Percentiles rank a stretch among this genome's conserved stretches.
Conservation (phyloP, 1,140 invertebrate genomes). For the Zaprionus gabonicus region DNA sequence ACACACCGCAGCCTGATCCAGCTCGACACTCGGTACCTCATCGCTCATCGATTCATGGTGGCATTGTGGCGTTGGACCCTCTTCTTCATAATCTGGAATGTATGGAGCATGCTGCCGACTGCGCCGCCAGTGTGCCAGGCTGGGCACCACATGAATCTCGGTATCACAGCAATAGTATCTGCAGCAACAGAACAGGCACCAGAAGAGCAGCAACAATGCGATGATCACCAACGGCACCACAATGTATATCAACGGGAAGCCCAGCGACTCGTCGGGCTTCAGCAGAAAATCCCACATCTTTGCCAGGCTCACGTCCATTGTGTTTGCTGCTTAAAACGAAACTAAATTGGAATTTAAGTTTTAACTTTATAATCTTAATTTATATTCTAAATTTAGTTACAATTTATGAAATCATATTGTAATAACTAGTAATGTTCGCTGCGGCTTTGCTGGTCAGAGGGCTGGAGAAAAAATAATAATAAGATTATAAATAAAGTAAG, state of each 20-base stretch:
- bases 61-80: not conserved
- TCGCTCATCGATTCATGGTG: not conserved
- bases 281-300: constrained; percentile 1
- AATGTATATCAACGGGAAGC: constrained; percentile 20
- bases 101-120: not conserved
- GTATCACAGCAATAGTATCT: not conserved
- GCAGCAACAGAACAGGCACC: constrained; percentile 1
- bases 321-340: not conserved
- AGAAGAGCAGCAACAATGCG: not conserved
- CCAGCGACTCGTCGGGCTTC: not conserved
- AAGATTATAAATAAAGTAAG: not conserved
- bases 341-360: not conserved
- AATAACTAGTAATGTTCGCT: not conserved
- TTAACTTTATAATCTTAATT: not conserved
- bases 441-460: not conserved
- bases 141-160: constrained; percentile 9
- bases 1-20: not conserved
- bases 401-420: too few relatives aligned
- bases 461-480: not conserved
- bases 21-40: not conserved
- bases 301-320: constrained; percentile 6
- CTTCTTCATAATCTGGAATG: not conserved
- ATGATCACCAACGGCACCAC: not conserved
- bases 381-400: too few relatives aligned
- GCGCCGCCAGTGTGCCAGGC: not conserved